A percentile compares a stretch with the other conserved stretches of the same genome.
These are phyloP conservation scores for Onychostruthus taczanowskii DNA, from an alignment of 2,113 vertebrate species.

Conservation along the genomic window DNA sequence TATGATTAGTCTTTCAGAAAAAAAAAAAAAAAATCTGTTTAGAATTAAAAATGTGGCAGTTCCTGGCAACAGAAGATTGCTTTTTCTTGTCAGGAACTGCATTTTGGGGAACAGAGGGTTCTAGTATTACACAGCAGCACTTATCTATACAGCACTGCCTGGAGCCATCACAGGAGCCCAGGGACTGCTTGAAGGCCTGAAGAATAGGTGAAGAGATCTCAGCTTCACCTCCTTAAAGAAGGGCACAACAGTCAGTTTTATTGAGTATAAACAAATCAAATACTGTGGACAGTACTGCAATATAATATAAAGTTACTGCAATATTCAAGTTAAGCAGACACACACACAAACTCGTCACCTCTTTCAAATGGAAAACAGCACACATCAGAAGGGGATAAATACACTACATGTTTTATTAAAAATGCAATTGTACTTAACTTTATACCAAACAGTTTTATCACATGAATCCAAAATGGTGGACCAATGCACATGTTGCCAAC, in stretches of 20 bases:
- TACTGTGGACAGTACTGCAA: neutral
- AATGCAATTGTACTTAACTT: neutral
- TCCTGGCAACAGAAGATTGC: neutral
- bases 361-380: neutral
- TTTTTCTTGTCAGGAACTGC: neutral
- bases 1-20: neutral
- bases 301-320: too few species aligned
- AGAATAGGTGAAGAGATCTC: accelerated
- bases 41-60: neutral
- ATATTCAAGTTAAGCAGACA: neutral
- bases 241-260: neutral
- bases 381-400: neutral
- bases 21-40: neutral
- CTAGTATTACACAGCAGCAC: neutral
- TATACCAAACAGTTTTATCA: neutral
- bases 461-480: neutral
- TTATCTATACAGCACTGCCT: neutral
- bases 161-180: neutral
- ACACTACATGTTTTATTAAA: neutral
- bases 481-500: accelerated
- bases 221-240: neutral
- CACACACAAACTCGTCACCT: neutral
- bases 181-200: neutral
- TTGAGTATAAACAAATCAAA: neutral
- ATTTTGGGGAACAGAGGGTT: neutral